Percentiles rank a stretch among this genome's conserved stretches.
Conservation (phyloP, 1,140 invertebrate species). For the Drosophila quadrilineata region DNA sequence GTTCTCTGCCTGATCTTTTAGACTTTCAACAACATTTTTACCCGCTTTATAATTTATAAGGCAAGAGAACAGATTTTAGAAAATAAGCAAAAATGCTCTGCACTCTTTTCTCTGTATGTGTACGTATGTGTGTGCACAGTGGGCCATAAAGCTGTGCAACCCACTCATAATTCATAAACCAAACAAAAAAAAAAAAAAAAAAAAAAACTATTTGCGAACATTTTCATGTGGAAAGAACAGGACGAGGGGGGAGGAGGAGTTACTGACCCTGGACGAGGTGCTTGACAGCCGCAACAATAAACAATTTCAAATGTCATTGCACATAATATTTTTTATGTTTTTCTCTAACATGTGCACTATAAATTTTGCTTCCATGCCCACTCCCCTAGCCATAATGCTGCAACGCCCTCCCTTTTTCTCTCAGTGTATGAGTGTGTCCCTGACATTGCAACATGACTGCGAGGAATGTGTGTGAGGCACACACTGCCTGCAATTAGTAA, state of each 20-base stretch:
- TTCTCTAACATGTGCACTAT: conserved; percentile 65
- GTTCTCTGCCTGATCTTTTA: conserved; percentile 21
- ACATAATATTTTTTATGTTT: conserved; percentile 58
- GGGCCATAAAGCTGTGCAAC: conserved; percentile 53
- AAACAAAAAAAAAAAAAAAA: too few species aligned
- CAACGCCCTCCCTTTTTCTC: conserved; percentile 54
- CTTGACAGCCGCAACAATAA: conserved; percentile 55
- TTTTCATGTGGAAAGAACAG: too few species aligned
- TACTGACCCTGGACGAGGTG: conserved; percentile 66
- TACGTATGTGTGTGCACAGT: conserved; percentile 46
- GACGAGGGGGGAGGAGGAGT: too few species aligned
- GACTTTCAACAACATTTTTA: conserved; percentile 13
- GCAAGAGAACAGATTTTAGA: conserved; percentile 20
- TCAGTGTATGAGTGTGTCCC: conserved; percentile 35
- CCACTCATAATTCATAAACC: conserved; percentile 65
- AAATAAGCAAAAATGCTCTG: conserved; percentile 29
- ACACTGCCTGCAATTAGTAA: conserved; percentile 23
- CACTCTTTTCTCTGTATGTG: conserved; percentile 28
- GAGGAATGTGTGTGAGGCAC: conserved; percentile 29
- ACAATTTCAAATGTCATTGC: conserved; percentile 23
- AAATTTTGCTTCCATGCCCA: conserved; percentile 39
- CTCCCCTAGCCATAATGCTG: conserved; percentile 46
- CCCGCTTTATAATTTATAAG: conserved; percentile 62
- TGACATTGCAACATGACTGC: conserved; percentile 67
- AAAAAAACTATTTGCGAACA: conserved; percentile 57